These are phyloP conservation scores for Cichlasoma orientale DNA, from an alignment of 2,797 vertebrate species.

Conservation along the genomic window DNA sequence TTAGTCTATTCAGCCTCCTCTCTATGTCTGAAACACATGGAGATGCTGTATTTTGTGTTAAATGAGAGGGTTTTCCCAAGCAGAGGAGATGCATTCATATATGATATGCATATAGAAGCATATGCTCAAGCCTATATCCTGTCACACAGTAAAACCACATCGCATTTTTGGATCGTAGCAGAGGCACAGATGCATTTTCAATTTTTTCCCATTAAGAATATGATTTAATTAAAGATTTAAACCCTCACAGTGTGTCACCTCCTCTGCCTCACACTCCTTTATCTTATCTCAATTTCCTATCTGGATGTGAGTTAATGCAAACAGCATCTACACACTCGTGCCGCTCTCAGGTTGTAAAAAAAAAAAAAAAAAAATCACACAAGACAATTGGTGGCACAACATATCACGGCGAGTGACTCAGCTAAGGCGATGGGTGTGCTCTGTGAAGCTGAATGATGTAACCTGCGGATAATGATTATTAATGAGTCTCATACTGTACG, in stretches of 20 bases:
- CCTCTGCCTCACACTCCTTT: constrained; percentile 4
- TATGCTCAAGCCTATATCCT: neutral
- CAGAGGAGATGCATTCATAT: constrained; percentile 51
- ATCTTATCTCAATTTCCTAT: constrained; percentile 4
- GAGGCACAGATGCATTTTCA: neutral
- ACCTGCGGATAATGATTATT: constrained; percentile 71
- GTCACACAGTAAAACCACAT: neutral
- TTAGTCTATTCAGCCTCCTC: constrained; percentile 88
- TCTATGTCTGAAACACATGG: constrained; percentile 91
- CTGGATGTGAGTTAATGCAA: constrained; percentile 1
- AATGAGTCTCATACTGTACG: constrained; percentile 62
- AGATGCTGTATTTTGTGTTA: constrained; percentile 67
- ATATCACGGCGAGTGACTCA: constrained; percentile 61
- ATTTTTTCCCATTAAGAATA: neutral
- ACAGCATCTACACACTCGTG: neutral
- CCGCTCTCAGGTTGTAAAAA: neutral
- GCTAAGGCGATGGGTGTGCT: constrained; percentile 61
- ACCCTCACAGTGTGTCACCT: neutral
- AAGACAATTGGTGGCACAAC: constrained; percentile 18
- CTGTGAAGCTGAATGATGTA: constrained; percentile 69
- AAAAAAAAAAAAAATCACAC: constrained; percentile 11
- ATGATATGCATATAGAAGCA: constrained; percentile 41
- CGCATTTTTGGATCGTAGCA: neutral
- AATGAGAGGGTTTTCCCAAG: constrained; percentile 60
- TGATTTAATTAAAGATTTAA: constrained; percentile 2